phyloP scores from a whole-genome alignment of 2,113 vertebrate species.

The Theristicus caerulescens region DNA sequence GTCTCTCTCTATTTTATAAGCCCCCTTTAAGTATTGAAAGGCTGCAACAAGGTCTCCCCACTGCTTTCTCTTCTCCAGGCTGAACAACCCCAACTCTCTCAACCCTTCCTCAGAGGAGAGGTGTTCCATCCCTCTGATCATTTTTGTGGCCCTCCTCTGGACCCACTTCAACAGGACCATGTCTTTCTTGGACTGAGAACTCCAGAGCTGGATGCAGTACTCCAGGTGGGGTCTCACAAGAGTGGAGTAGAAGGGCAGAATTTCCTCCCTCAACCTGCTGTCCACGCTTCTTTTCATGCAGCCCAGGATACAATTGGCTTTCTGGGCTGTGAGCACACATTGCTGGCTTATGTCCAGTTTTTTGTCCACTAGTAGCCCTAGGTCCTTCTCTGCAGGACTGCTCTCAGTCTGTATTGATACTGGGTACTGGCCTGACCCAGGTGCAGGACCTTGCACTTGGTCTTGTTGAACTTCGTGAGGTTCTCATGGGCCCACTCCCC shows the following conservation, averaged over 20 bases:
- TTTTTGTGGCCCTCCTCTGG: neutral
- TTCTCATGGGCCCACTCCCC: neutral
- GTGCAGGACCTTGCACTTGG: neutral
- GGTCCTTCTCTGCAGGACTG: neutral
- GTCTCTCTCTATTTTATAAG: no score
- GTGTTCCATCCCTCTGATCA: neutral
- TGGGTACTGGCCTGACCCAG: no score
- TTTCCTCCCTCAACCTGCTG: neutral
- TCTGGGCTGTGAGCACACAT: neutral
- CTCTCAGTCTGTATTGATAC: neutral
- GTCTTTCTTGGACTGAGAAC: neutral
- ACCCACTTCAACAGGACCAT: neutral
- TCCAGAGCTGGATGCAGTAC: no score
- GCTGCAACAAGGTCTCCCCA: no score
- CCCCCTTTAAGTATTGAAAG: no score
- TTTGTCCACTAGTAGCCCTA: neutral
- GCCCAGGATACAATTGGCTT: neutral
- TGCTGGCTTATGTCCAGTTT: neutral
- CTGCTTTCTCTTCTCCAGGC: no score
- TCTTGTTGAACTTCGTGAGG: no score
- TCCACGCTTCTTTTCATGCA: neutral
- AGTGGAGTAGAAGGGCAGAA: neutral
- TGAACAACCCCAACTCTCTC: no score
- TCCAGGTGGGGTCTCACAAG: fast-evolving
- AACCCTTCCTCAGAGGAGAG: neutral